Evolutionary conservation across 2,888 invertebrate genomes (phyloP), one percentile per base, ranked within the genome.

Genomic region (Xylota segnis): DNA sequence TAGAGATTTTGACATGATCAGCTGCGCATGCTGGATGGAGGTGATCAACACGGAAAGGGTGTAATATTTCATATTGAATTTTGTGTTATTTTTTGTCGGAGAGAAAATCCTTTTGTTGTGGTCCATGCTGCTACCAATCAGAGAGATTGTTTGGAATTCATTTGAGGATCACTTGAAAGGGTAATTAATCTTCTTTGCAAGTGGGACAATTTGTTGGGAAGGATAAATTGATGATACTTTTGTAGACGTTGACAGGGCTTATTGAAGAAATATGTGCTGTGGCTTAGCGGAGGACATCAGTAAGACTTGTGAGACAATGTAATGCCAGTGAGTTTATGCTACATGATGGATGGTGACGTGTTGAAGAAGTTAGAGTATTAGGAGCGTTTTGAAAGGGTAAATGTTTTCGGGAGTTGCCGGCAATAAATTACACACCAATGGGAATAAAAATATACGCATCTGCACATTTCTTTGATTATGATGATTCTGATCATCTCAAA

Each of bases 1-100:
- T 58, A 54, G 59, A 75, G 75, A 81, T 81, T 61, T 66, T 61
- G 56, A 63, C 32, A 52, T 56, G 18, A 71, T 82, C 61, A 59
- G 40, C 45, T 37, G 65, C 23, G 23, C 23, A 58, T 37, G 16
- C n/a, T 43, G 29, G 16, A 54, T 16, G 29, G 37, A 37, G 37
- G 29, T 50, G 66, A 56, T 72, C 40, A 58, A n/a, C 61, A 45
- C 23, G n/a, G 43, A 45, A 45, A 71, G 77, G 65, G 82, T 76
- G 70, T 77, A 58, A 58, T 71, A 77, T 77, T 59, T 83, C 78
- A 77, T 61, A 34, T 16, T 32, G 68, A 58, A 58, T 10, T 18
- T 23, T 40, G 58, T 34, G 52, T 29, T 61, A 45, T 12, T 43
- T 32, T n/a, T 23, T 18, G 12, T 40, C n/a, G n/a, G 4, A 43